Evolutionary conservation across 2,888 invertebrate genomes (phyloP).

Genomic region (Synergus umbraculus): DNA sequence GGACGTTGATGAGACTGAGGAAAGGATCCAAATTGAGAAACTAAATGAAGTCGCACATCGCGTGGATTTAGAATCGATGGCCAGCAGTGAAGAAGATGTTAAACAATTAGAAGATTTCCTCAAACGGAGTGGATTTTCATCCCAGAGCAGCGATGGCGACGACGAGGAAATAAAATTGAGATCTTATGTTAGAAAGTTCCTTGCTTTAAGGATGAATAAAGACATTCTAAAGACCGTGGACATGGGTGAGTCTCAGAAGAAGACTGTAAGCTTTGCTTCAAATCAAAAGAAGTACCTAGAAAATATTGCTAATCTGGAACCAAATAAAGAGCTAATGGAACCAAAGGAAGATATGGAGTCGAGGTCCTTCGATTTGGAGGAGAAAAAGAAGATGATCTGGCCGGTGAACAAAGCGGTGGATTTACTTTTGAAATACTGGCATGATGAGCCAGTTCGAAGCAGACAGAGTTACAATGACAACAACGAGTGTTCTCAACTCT

Average conservation of each 20-base stretch:
- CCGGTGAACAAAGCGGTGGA: conserved; percentile 88
- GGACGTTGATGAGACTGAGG: conserved; percentile 75
- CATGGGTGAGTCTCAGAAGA: conserved; percentile 81
- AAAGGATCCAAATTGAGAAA: conserved; percentile 64
- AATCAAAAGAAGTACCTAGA: conserved; percentile 77
- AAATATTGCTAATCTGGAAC: conserved; percentile 48
- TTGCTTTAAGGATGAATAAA: conserved; percentile 85
- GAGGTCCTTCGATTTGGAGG: conserved; percentile 80
- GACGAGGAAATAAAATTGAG: conserved; percentile 86
- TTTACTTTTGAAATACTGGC: conserved; percentile 82
- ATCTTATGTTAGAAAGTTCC: conserved; percentile 85
- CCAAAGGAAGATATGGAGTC: conserved; percentile 71
- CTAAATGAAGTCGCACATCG: conserved; percentile 65
- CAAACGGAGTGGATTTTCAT: conserved; percentile 84
- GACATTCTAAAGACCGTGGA: conserved; percentile 82
- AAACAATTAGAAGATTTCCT: conserved; percentile 85
- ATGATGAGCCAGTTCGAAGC: conserved; percentile 83
- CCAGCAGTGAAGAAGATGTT: conserved; percentile 81
- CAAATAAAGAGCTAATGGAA: conserved; percentile 46
- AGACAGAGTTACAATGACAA: conserved; percentile 78
- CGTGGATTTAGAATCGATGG: conserved; percentile 61
- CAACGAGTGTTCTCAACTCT: conserved; percentile 85
- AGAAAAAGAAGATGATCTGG: conserved; percentile 83
- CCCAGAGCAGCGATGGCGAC: conserved; percentile 82
- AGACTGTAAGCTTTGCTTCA: conserved; percentile 87